phyloP scores from a whole-genome alignment of 2,113 vertebrate genomes.

The Grus americana region DNA sequence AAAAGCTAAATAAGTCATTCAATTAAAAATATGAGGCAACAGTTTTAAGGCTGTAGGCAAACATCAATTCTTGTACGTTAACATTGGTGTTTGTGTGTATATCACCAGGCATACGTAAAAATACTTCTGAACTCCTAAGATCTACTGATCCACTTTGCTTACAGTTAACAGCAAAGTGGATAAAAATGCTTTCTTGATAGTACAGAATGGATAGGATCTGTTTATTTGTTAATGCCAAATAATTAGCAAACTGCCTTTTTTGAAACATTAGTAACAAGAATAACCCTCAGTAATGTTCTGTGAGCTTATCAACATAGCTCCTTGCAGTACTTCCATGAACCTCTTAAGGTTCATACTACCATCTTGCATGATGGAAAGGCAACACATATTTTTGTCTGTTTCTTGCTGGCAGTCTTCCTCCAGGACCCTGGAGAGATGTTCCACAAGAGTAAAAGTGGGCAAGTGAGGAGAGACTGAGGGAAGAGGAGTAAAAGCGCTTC shows the following conservation, averaged over 20 bases:
- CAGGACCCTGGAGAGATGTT: neutral
- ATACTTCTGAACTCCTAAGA: neutral
- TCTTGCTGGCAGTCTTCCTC: neutral
- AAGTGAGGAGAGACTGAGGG: neutral
- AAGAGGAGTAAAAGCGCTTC: neutral
- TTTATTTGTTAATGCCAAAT: neutral
- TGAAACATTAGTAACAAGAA: neutral
- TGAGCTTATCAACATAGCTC: neutral
- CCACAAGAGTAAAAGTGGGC: neutral
- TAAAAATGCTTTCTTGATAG: neutral
- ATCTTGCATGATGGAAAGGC: neutral
- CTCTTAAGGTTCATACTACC: neutral
- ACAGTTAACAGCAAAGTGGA: neutral
- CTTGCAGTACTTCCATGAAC: neutral
- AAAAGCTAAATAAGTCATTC: neutral
- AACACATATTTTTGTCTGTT: neutral
- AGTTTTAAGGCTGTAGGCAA: neutral
- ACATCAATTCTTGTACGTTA: neutral
- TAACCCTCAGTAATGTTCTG: neutral
- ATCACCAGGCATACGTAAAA: neutral
- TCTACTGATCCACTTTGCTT: neutral
- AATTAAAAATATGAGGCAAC: neutral
- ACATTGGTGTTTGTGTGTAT: neutral
- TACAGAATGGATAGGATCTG: neutral
- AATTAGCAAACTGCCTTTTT: neutral